These are phyloP conservation scores for Eilema griseolum DNA, from an alignment of 2,888 invertebrate genomes.

Conservation along the genomic window DNA sequence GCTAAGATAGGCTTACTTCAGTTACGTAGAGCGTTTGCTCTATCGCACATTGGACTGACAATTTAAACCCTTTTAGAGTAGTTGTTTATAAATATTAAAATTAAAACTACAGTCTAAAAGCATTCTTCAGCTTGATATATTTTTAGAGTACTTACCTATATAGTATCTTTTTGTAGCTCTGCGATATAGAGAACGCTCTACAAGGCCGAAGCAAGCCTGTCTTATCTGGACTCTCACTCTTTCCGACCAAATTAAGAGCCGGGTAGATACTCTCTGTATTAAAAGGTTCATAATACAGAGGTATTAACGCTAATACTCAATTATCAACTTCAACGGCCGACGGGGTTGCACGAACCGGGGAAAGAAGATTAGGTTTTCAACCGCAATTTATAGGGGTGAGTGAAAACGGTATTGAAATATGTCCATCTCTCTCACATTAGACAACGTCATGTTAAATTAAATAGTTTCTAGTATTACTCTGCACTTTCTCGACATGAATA, in stretches of 20 bases:
- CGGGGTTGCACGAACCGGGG: conserved; percentile 62
- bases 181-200: background rate
- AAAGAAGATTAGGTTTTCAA: conserved; percentile 73
- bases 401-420: conserved; percentile 41
- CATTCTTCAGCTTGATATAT: too few species aligned
- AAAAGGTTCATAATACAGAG: conserved; percentile 59
- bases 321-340: conserved; percentile 71
- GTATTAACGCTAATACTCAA: conserved; percentile 80
- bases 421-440: conserved; percentile 33
- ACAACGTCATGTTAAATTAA: conserved; percentile 39
- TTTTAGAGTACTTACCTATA: too few species aligned
- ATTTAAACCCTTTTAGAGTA: background rate
- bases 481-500: conserved; percentile 39
- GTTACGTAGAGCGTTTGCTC: background rate
- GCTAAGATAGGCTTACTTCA: background rate
- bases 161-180: background rate
- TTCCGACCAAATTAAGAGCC: background rate
- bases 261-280: conserved; percentile 29
- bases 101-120: too few species aligned
- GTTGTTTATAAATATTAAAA: background rate
- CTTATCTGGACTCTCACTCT: background rate
- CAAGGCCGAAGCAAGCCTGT: background rate
- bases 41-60: background rate
- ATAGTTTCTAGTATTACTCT: conserved; percentile 37
- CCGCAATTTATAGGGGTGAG: conserved; percentile 52